Percentiles rank a stretch among this genome's conserved stretches.
Conservation (phyloP, 1,140 invertebrate genomes). For the Brachionus rubens region DNA sequence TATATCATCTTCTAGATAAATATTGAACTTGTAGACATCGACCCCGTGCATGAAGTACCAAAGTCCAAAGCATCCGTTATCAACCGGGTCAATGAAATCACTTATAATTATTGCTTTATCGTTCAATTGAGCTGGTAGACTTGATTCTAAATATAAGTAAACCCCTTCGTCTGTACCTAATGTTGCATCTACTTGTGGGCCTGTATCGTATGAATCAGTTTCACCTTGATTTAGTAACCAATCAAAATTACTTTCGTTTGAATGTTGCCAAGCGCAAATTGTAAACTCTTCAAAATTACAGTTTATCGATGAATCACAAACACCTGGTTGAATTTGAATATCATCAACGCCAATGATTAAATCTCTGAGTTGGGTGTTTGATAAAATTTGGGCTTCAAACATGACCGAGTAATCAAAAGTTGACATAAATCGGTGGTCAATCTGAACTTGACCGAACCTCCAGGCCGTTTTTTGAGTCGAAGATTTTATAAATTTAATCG, state of each 20-base stretch:
- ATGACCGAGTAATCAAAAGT: conserved; percentile 21
- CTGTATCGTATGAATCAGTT: conserved; percentile 50
- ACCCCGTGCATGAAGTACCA: conserved; percentile 45
- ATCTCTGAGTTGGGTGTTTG: conserved; percentile 48
- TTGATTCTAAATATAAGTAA: conserved; percentile 75
- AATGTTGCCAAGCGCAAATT: conserved; percentile 51
- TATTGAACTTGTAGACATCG: conserved; percentile 28
- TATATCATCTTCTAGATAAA: neutral
- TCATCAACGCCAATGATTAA: conserved; percentile 30
- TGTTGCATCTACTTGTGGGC: conserved; percentile 48
- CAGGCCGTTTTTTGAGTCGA: neutral
- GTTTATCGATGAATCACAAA: neutral
- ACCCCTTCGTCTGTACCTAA: conserved; percentile 63
- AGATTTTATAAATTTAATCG: neutral
- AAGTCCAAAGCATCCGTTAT: conserved; percentile 16
- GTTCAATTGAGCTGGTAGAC: conserved; percentile 65
- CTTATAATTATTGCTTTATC: conserved; percentile 71
- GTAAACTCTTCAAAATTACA: conserved; percentile 50
- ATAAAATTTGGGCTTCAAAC: neutral
- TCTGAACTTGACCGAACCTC: neutral
- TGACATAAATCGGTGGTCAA: neutral
- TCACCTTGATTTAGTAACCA: conserved; percentile 48
- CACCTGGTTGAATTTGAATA: neutral
- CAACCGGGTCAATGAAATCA: neutral
- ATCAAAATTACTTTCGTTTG: conserved; percentile 49